These are phyloP conservation scores for Fratercula arctica DNA, from an alignment of 2,797 vertebrate species.

Conservation along the genomic window DNA sequence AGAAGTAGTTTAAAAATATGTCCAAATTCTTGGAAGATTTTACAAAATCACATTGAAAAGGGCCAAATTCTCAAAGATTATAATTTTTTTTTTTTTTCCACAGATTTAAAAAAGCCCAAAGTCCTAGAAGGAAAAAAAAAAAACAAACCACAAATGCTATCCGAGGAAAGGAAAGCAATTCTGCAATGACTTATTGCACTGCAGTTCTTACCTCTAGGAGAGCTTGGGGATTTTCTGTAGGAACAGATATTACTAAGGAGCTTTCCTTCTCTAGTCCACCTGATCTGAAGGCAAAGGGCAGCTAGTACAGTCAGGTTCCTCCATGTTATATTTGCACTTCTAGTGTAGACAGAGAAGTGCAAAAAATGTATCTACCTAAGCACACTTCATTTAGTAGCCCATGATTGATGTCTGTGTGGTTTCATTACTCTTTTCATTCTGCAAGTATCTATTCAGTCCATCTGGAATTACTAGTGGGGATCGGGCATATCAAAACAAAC, in stretches of 20 bases:
- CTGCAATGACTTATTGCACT: fast-evolving
- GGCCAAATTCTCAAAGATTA: background rate
- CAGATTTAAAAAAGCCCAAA: background rate
- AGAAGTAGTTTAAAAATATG: background rate
- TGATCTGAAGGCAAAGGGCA: background rate
- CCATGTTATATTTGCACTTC: background rate
- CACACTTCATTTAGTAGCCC: background rate
- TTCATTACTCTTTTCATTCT: background rate
- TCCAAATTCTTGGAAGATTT: background rate
- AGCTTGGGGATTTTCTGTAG: background rate
- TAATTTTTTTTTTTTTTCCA: background rate
- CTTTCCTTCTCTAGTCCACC: background rate
- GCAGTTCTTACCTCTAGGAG: background rate
- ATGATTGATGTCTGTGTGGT: fast-evolving
- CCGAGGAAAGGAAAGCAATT: background rate
- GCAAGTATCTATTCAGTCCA: background rate
- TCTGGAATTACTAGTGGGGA: background rate
- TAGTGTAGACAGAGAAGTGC: background rate
- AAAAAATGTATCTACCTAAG: background rate
- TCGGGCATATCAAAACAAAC: background rate
- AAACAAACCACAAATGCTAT: background rate
- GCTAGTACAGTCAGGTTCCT: background rate
- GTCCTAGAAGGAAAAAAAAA: background rate
- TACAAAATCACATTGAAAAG: background rate
- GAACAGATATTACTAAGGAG: background rate